Evolutionary conservation across 2,888 invertebrate species (phyloP), one percentile per base, ranked within the genome.

Genomic region (Caenorhabditis panamensis): DNA sequence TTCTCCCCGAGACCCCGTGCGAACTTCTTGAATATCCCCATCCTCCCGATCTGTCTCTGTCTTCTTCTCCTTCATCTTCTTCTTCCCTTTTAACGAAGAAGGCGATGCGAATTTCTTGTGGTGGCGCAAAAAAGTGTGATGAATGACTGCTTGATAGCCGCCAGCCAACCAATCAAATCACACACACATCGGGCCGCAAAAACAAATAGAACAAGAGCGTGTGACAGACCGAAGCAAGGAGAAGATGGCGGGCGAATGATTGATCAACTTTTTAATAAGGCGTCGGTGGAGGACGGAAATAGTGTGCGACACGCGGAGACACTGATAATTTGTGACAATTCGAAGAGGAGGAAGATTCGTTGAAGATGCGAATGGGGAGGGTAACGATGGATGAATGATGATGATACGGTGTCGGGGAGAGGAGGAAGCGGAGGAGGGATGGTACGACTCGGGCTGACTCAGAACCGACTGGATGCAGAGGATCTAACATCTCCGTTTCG

Each of bases 261-360:
- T 76, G 76, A 76, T 76, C 76, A 76, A 76, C 67, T 76, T 68
- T 67, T 68, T 76, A 76, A 71, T 71, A 66, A 71, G 64, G 63
- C 51, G 63, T 54, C 62, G 67, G 56, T 24, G 61, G 44, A 73
- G 59, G 56, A 41, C 41, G 41, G 16, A 16, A 41, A 31, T 9
- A 41, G 41, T 13, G 66, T 54, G 75, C 53, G 51, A 16, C 11
- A 59, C 20, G n/a, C 22, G 36, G 58, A 59, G 59, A 61, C 28
- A n/a, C 26, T 16, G 49, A 28, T 8, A 13, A 67, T 36, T 28
- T 36, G 59, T 49, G 58, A 59, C 58, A 54, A 36, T 31, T 28
- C 36, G 37, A 41, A 41, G 41, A 41, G 41, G 26, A 58, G 22
- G 22, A n/a, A 66, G 53, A 66, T n/a, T 41, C 2, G 62, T 62